Conservation (phyloP, 2,113 vertebrate genomes). For the Nematolebias whitei region DNA sequence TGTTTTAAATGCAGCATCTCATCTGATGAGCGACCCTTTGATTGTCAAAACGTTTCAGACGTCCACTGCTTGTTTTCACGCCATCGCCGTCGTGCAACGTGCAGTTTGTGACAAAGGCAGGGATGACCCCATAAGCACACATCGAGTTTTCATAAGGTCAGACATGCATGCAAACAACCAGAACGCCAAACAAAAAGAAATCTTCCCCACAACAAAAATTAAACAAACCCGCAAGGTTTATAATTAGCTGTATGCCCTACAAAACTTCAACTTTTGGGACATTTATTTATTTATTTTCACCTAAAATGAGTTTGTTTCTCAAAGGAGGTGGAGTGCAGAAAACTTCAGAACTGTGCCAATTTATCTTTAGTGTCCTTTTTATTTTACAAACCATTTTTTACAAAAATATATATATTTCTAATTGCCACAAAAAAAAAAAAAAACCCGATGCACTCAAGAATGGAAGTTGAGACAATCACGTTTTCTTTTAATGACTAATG, state of each 20-base stretch:
- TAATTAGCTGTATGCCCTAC: neutral
- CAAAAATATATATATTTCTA: neutral
- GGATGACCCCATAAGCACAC: neutral
- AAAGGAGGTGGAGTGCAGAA: neutral
- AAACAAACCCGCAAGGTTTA: neutral
- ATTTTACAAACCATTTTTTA: neutral
- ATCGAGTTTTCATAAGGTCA: conserved; percentile 9
- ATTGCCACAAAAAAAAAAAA: no score
- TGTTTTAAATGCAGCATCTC: neutral
- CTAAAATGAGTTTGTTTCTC: neutral
- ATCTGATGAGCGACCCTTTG: neutral
- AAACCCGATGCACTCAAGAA: no score
- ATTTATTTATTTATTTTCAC: neutral
- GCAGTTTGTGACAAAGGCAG: conserved; percentile 2
- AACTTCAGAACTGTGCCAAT: neutral
- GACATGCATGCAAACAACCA: neutral
- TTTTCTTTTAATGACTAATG: neutral
- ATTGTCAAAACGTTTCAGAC: conserved; percentile 1
- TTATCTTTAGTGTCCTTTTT: neutral
- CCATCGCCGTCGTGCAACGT: neutral
- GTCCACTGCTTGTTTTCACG: neutral
- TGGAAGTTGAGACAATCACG: neutral
- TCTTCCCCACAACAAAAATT: neutral
- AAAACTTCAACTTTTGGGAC: neutral
- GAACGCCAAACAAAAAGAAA: neutral